Evolutionary conservation across 2,797 vertebrate species (phyloP), one percentile per base, ranked within the genome.

Genomic region (Picus viridis): DNA sequence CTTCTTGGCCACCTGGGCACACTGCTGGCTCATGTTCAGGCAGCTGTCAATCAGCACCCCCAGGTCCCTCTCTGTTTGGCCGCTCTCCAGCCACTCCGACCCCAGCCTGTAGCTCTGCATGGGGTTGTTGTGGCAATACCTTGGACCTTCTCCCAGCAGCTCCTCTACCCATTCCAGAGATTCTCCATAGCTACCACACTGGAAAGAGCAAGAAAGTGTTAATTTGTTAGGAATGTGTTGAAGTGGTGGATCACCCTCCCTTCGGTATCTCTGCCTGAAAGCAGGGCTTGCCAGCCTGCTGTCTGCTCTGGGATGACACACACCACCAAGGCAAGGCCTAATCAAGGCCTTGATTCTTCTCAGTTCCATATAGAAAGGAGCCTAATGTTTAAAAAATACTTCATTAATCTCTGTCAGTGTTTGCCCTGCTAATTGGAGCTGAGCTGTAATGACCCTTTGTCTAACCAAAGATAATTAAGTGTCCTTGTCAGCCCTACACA

Each of bases 401-500:
- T 89, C 13, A 32, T 90, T 83, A 59, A 32, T 90, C 49, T 83
- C 79, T 83, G 32, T 64, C 88, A 89, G 23, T 3, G 0, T 90
- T 85, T 94, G 45, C 57, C 79, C 71, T 94, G n/a, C 47, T 94
- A 83, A 93, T 89, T 87, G 68, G 43, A 89, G 53, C 63, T 63
- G 73, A 92, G 81, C n/a, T 89, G 59, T 77, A 77, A 90, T 63
- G 69, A 81, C 67, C 43, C 59, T 83, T 86, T 81, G 72, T 59
- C 26, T 36, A 88, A 88, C 24, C 63, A 73, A 63, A 78, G 63
- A 61, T 93, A 89, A 90, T 87, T 69, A 86, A 76, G 74, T 75
- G 62, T 75, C 78, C 79, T 65, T 63, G 43, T 90, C 73, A 86
- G 61, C 29, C 54, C 53, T 79, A 3, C 49, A 6, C 56, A 30